phyloP scores from a whole-genome alignment of 2,113 vertebrate species.

The Pyxicephalus adspersus region DNA sequence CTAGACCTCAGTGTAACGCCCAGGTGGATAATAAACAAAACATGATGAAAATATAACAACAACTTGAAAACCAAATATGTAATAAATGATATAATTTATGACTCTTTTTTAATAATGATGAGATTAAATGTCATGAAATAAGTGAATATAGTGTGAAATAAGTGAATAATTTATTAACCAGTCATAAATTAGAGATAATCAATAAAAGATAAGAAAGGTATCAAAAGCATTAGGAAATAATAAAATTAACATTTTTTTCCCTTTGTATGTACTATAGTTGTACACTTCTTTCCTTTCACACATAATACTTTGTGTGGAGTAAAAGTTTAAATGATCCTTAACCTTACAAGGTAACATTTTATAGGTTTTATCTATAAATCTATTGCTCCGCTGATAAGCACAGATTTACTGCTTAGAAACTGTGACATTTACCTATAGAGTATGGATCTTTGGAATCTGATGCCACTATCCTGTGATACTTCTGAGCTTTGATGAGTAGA shows the following conservation, averaged over 20 bases:
- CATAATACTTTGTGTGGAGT: conserved; percentile 22
- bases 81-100: not conserved
- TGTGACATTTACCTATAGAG: conserved; percentile 14
- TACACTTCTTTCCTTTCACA: not conserved
- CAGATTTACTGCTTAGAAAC: conserved; percentile 27
- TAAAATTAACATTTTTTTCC: too few relatives aligned
- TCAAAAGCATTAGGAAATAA: too few relatives aligned
- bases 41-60: not conserved
- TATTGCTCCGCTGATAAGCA: conserved; percentile 19
- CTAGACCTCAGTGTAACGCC: too few relatives aligned
- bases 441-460: not conserved
- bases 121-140: too few relatives aligned
- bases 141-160: too few relatives aligned
- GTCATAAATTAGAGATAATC: too few relatives aligned
- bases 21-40: too few relatives aligned
- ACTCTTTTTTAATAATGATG: not conserved
- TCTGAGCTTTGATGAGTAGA: not conserved
- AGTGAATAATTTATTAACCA: too few relatives aligned
- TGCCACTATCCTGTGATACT: conserved; percentile 24
- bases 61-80: not conserved
- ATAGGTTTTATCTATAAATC: conserved; percentile 32
- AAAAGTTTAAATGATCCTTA: conserved; percentile 37
- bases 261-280: too few relatives aligned
- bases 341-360: conserved; percentile 33
- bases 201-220: too few relatives aligned